These are phyloP conservation scores for Caenorhabditis afra DNA, from an alignment of 2,888 invertebrate species.

Conservation along the genomic window DNA sequence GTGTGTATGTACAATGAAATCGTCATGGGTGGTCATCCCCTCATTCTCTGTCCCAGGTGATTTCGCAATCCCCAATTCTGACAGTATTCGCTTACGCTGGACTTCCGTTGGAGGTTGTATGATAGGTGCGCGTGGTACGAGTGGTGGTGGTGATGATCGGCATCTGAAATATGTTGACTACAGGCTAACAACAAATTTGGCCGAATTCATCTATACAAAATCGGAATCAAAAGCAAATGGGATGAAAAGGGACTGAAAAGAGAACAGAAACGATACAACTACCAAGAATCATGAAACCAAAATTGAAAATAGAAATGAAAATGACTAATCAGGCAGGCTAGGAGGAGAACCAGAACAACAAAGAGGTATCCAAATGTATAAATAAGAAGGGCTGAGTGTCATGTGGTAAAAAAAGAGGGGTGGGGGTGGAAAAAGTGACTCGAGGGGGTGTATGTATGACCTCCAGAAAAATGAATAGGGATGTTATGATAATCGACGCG, in stretches of 20 bases:
- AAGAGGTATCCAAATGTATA: not conserved
- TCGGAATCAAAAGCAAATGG: not conserved
- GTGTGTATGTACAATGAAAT: too few relatives aligned
- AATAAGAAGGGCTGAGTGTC: too few relatives aligned
- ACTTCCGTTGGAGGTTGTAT: slow-evolving; percentile 44
- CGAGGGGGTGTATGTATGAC: too few relatives aligned
- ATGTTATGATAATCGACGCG: slow-evolving; percentile 14
- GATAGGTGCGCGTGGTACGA: slow-evolving; percentile 58
- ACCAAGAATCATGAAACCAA: not conserved
- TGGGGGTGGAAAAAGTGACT: too few relatives aligned
- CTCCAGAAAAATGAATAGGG: not conserved
- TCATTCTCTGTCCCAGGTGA: not conserved
- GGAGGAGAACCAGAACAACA: not conserved
- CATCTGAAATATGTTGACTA: slow-evolving; percentile 53
- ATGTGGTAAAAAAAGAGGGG: too few relatives aligned
- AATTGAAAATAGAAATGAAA: not conserved
- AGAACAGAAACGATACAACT: not conserved
- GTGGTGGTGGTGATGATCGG: slow-evolving; percentile 60
- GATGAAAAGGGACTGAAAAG: not conserved
- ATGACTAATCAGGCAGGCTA: too few relatives aligned
- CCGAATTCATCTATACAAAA: not conserved
- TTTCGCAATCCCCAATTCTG: slow-evolving; percentile 23
- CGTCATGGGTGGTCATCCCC: slow-evolving; percentile 18
- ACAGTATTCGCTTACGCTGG: slow-evolving; percentile 33
- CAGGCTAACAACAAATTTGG: not conserved